These are phyloP conservation scores for Blera fallax DNA, from an alignment of 2,888 invertebrate genomes.

Conservation along the genomic window DNA sequence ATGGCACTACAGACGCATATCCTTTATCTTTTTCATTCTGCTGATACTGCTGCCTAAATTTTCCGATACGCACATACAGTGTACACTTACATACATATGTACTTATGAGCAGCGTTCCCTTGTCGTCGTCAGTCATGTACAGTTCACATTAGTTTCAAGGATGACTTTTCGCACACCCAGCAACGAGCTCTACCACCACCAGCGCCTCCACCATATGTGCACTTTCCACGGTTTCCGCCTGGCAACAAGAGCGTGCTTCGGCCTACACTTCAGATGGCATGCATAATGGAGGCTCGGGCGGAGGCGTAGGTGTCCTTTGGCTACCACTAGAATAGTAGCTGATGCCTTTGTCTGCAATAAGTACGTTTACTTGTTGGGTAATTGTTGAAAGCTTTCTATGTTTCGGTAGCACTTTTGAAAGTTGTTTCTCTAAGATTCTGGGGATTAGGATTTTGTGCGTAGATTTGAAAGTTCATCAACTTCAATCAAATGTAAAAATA, in stretches of 20 bases:
- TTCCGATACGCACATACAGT: slow-evolving; percentile 59
- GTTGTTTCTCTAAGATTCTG: not conserved
- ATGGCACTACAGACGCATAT: slow-evolving; percentile 64
- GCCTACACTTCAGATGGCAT: slow-evolving; percentile 38
- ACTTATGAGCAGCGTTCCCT: slow-evolving; percentile 26
- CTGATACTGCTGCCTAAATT: slow-evolving; percentile 53
- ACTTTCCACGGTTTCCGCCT: slow-evolving; percentile 63
- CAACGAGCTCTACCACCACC: slow-evolving; percentile 2
- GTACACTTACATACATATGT: slow-evolving; percentile 50
- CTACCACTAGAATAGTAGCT: slow-evolving; percentile 26
- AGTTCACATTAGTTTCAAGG: slow-evolving; percentile 60
- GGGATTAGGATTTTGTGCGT: not conserved
- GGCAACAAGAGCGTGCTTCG: slow-evolving; percentile 50
- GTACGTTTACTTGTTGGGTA: slow-evolving; percentile 16
- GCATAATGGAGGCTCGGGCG: slow-evolving; percentile 42
- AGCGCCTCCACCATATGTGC: slow-evolving; percentile 49
- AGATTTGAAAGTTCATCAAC: not conserved
- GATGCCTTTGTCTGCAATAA: slow-evolving; percentile 9
- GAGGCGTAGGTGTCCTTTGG: slow-evolving; percentile 54
- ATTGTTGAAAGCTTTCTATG: slow-evolving; percentile 45
- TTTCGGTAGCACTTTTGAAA: not conserved
- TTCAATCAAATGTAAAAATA: not conserved
- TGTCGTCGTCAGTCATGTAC: slow-evolving; percentile 45
- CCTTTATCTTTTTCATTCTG: slow-evolving; percentile 66
- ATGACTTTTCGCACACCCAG: slow-evolving; percentile 55